Evolutionary conservation across 2,113 vertebrate genomes (phyloP).

Genomic region (Panurus biarmicus): DNA sequence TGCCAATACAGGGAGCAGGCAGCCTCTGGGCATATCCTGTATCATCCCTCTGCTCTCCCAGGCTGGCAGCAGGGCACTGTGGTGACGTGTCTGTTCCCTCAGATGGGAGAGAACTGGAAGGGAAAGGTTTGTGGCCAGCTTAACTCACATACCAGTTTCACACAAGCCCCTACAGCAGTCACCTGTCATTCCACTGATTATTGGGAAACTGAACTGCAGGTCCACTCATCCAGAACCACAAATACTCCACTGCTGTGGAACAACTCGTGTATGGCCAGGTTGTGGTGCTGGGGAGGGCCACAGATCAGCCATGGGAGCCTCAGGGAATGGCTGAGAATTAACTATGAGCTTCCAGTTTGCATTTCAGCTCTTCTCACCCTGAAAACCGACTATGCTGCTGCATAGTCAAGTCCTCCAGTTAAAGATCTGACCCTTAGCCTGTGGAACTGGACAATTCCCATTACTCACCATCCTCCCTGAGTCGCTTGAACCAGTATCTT

Average conservation of each 20-base stretch:
- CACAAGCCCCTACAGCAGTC: background rate
- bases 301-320: background rate
- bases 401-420: background rate
- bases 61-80: background rate
- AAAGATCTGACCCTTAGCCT: background rate
- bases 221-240: background rate
- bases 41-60: background rate
- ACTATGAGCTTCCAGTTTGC: background rate
- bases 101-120: background rate
- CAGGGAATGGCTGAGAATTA: background rate
- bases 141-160: background rate
- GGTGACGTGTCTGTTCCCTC: background rate
- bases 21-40: background rate
- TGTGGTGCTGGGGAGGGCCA: background rate
- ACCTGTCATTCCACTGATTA: background rate
- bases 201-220: background rate
- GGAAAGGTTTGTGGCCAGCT: background rate
- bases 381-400: background rate
- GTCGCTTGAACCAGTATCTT: background rate
- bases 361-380: background rate
- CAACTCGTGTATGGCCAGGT: background rate
- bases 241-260: background rate
- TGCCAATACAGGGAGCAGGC: background rate
- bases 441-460: background rate
- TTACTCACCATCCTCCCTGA: fast-evolving